phyloP scores from a whole-genome alignment of 2,888 invertebrate species.

The Platynereis dumerilii region DNA sequence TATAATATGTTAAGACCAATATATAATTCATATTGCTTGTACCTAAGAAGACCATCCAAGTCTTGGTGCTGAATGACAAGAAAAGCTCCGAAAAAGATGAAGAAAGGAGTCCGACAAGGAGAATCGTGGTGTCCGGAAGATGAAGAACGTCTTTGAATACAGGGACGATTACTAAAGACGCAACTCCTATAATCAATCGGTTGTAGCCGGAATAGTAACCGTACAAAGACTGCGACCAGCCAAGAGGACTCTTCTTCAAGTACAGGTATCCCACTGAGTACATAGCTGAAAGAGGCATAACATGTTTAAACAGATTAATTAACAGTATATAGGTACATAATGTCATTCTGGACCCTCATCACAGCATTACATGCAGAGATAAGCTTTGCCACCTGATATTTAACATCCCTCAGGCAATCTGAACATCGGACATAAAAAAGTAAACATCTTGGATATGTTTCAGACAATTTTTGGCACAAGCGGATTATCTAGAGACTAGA shows the following conservation, averaged over 20 bases:
- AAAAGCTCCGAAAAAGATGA: constrained; percentile 12
- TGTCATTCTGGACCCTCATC: no score
- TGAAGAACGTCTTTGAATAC: neutral
- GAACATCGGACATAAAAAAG: no score
- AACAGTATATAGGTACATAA: no score
- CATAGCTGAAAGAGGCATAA: constrained; percentile 71
- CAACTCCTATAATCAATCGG: constrained; percentile 68
- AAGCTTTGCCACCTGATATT: no score
- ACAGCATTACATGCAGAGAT: no score
- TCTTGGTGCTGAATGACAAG: constrained; percentile 10
- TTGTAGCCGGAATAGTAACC: constrained; percentile 69
- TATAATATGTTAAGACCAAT: no score
- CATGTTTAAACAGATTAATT: no score
- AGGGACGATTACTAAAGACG: constrained; percentile 10
- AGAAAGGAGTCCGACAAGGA: constrained; percentile 13
- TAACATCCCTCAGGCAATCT: no score
- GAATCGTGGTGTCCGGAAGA: constrained; percentile 5
- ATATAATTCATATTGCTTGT: neutral
- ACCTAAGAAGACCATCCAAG: constrained; percentile 19
- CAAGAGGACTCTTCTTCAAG: constrained; percentile 72
- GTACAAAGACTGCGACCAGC: constrained; percentile 74
- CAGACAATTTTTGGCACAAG: no score
- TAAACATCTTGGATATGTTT: no score
- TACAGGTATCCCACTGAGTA: constrained; percentile 78
- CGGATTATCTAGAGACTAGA: no score